These are phyloP conservation scores for Epizoanthus illoricatus DNA, from an alignment of 92 coral and sea anemone genomes.

Conservation along the genomic window DNA sequence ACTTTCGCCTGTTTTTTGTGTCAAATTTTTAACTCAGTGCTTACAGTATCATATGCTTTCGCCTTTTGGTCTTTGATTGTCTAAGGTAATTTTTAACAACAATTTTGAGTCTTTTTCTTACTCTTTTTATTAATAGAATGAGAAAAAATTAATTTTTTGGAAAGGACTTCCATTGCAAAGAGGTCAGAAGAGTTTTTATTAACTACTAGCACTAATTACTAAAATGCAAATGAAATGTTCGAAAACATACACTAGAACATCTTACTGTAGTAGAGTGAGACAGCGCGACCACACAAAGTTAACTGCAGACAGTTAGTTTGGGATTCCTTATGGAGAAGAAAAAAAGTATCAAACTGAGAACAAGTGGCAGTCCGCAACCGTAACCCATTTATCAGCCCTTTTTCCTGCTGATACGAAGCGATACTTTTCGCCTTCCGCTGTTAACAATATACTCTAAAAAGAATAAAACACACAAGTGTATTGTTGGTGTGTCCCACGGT, in stretches of 20 bases:
- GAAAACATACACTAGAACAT: neutral
- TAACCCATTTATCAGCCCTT: neutral
- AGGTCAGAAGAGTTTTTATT: neutral
- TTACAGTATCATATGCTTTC: neutral
- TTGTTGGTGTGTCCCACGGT: too few species aligned
- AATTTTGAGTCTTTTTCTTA: neutral
- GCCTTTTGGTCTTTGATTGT: neutral
- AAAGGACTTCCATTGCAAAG: neutral
- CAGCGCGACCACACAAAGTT: neutral
- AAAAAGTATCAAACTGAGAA: conserved; percentile 7
- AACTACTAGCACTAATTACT: neutral
- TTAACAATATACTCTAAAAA: too few species aligned
- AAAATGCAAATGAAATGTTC: conserved; percentile 6
- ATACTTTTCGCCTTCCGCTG: too few species aligned
- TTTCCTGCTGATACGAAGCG: neutral
- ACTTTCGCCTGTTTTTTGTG: neutral
- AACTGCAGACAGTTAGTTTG: conserved; percentile 7
- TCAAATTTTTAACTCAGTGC: neutral
- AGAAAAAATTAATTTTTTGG: neutral
- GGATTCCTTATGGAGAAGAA: neutral
- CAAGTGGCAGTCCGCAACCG: neutral
- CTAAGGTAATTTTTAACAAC: neutral
- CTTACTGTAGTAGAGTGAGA: neutral
- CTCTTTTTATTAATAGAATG: neutral
- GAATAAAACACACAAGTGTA: too few species aligned